These are phyloP conservation scores for Beris morrisii DNA, from an alignment of 2,888 invertebrate species.

Conservation along the genomic window DNA sequence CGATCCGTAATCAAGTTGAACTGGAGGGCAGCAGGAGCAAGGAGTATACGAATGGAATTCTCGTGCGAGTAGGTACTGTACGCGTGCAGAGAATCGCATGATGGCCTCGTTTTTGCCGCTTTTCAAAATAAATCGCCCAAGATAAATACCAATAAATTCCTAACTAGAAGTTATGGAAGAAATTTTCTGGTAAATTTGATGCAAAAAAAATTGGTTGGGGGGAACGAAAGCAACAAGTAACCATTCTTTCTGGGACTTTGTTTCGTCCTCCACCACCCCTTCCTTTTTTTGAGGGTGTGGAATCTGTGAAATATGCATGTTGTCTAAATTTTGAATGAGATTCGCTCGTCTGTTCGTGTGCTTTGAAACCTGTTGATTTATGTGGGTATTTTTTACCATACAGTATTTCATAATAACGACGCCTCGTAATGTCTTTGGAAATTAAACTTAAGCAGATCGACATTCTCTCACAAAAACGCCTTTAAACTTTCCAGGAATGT, in stretches of 20 bases:
- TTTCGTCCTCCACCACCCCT: neutral
- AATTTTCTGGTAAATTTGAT: slow-evolving; percentile 2
- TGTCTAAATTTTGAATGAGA: slow-evolving; percentile 9
- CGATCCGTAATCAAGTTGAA: no score
- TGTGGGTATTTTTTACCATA: neutral
- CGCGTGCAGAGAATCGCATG: no score
- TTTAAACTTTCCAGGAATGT: no score
- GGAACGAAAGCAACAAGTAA: slow-evolving; percentile 6
- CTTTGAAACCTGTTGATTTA: slow-evolving; percentile 1
- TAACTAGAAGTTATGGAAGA: slow-evolving; percentile 8
- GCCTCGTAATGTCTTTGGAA: no score
- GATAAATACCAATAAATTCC: slow-evolving; percentile 15
- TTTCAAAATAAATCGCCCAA: slow-evolving; percentile 2
- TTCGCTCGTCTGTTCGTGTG: neutral
- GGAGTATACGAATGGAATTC: no score
- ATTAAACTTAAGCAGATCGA: no score
- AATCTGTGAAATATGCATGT: slow-evolving; percentile 11
- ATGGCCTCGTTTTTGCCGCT: no score
- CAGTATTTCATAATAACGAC: no score
- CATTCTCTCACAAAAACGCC: no score
- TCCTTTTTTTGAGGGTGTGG: neutral
- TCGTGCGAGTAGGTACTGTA: no score
- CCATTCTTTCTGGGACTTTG: neutral
- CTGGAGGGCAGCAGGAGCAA: no score
- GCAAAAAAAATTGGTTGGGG: neutral